phyloP scores from a whole-genome alignment of 2,113 vertebrate genomes.

The Pygoscelis adeliae region DNA sequence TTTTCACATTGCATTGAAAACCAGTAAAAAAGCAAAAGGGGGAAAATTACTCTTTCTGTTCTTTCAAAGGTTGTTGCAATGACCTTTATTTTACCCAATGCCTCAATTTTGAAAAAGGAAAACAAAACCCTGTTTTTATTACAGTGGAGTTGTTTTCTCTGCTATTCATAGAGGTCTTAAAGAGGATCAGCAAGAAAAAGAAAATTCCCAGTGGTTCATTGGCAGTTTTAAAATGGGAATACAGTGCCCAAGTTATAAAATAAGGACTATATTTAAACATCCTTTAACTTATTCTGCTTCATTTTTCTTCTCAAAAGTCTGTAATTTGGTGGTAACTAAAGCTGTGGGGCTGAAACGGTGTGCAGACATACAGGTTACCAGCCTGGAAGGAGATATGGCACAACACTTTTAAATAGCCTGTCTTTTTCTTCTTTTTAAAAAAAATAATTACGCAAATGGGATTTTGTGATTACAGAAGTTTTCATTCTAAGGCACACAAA shows the following conservation, averaged over 20 bases:
- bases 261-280: conserved; percentile 29
- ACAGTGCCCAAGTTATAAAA: conserved; percentile 10
- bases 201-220: conserved; percentile 30
- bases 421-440: background rate
- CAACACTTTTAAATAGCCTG: conserved; percentile 17
- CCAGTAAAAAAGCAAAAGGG: conserved; percentile 25
- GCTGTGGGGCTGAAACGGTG: background rate
- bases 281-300: conserved; percentile 34
- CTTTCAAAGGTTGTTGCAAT: conserved; percentile 24
- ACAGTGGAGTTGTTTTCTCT: conserved; percentile 17
- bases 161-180: background rate
- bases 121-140: conserved; percentile 6
- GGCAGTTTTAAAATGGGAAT: conserved; percentile 29
- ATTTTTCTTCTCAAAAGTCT: conserved; percentile 42
- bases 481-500: background rate
- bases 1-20: conserved; percentile 45
- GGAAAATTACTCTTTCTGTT: background rate
- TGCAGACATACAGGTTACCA: conserved; percentile 20
- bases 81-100: conserved; percentile 51
- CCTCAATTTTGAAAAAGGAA: conserved; percentile 17
- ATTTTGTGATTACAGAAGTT: conserved; percentile 32
- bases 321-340: conserved; percentile 46
- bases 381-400: background rate
- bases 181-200: conserved; percentile 3
- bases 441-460: background rate